Conservation (phyloP, 2,797 vertebrate genomes). For the Danio jaintianensis region DNA sequence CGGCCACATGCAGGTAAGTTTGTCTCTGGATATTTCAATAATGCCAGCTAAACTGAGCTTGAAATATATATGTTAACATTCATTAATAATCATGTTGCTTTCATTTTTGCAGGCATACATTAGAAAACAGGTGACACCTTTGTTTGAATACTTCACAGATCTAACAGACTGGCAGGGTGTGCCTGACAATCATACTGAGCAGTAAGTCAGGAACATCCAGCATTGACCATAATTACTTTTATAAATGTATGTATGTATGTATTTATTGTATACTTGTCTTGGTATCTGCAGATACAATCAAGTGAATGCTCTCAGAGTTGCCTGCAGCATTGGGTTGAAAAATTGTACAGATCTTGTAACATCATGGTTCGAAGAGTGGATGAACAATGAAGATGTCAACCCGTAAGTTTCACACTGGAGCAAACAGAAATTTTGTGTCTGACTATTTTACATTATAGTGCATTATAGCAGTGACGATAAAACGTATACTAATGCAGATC, state of each 20-base stretch:
- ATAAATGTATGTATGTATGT: background rate
- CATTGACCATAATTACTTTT: background rate
- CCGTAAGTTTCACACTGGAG: constrained; percentile 71
- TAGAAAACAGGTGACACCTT: constrained; percentile 74
- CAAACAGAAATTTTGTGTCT: background rate
- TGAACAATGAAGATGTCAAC: accelerated
- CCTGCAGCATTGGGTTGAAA: constrained; percentile 78
- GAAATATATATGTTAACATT: too few relatives aligned
- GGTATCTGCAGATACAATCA: constrained; percentile 83
- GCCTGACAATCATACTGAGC: constrained; percentile 75
- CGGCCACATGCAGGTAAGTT: constrained; percentile 85
- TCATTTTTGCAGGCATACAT: constrained; percentile 78
- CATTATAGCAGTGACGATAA: background rate
- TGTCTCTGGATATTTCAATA: background rate
- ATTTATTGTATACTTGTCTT: constrained; percentile 6
- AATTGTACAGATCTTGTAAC: constrained; percentile 70
- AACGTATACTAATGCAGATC: background rate
- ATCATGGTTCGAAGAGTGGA: constrained; percentile 70
- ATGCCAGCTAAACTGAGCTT: background rate
- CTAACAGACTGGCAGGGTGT: constrained; percentile 65
- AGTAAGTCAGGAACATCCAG: constrained; percentile 69
- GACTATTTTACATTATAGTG: background rate
- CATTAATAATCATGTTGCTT: background rate
- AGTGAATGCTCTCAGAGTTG: constrained; percentile 83
- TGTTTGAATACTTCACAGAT: constrained; percentile 72